Evolutionary conservation across 1,140 invertebrate genomes (phyloP).

Genomic region (Drosophila orosa): DNA sequence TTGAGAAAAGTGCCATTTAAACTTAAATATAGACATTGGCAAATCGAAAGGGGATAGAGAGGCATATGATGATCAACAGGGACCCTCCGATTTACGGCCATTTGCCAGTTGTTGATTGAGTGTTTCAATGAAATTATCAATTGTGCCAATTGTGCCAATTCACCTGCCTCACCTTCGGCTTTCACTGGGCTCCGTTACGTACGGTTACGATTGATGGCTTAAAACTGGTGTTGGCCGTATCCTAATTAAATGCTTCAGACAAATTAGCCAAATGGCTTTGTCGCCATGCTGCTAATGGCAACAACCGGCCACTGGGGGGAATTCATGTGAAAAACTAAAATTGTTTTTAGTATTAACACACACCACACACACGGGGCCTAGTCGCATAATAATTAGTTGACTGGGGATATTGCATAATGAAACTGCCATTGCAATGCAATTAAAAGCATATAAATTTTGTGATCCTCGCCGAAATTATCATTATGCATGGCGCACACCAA

Average conservation of each 20-base stretch:
- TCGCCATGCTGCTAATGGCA: constrained; percentile 27
- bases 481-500: constrained; percentile 60
- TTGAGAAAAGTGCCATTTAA: constrained; percentile 82
- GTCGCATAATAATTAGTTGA: constrained; percentile 55
- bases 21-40: constrained; percentile 80
- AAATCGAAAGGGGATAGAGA: constrained; percentile 20
- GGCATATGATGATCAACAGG: constrained; percentile 1
- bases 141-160: constrained; percentile 70
- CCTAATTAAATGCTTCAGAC: constrained; percentile 38
- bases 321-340: constrained; percentile 45
- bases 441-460: constrained; percentile 74
- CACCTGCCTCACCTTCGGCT: constrained; percentile 33
- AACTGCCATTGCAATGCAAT: constrained; percentile 72
- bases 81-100: constrained; percentile 69
- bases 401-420: constrained; percentile 60
- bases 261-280: constrained; percentile 48
- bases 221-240: background rate
- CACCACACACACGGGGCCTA: constrained; percentile 9
- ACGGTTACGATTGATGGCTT: constrained; percentile 3
- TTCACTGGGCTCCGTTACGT: too few species aligned
- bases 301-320: constrained; percentile 10
- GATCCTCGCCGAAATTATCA: constrained; percentile 54
- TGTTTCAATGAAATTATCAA: constrained; percentile 81
- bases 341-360: constrained; percentile 52
- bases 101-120: constrained; percentile 76